Conservation (phyloP, 2,113 vertebrate genomes). For the Ptychochromis oligacanthus region DNA sequence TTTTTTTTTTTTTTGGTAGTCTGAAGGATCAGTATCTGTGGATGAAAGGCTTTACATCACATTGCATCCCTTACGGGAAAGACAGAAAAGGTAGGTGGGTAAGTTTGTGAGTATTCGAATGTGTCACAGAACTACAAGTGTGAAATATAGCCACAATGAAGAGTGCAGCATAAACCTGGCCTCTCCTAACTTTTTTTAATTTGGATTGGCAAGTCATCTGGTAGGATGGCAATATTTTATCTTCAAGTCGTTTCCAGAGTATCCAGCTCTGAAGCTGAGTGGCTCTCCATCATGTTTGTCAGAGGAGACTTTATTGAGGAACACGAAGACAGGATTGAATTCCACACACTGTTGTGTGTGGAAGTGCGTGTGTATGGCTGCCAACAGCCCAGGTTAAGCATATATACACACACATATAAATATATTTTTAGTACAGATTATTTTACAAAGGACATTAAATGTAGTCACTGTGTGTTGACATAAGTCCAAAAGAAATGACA, state of each 20-base stretch:
- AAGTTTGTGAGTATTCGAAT: not conserved
- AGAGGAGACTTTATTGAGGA: constrained; percentile 74
- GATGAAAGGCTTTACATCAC: constrained; percentile 10
- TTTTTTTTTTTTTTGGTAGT: not conserved
- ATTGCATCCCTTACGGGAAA: not conserved
- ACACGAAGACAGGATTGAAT: constrained; percentile 58
- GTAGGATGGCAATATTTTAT: constrained; percentile 72
- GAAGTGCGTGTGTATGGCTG: not conserved
- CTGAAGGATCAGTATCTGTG: not conserved
- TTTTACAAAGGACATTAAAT: too few species aligned
- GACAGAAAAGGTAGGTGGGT: not conserved
- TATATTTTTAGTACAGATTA: too few species aligned
- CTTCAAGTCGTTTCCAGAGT: constrained; percentile 69
- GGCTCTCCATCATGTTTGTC: constrained; percentile 80
- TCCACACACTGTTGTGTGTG: not conserved
- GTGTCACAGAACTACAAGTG: constrained; percentile 27
- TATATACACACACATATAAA: too few species aligned
- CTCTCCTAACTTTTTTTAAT: constrained; percentile 77
- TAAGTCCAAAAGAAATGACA: not conserved
- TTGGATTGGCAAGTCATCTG: constrained; percentile 77
- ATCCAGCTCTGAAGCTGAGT: constrained; percentile 67
- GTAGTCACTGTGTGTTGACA: not conserved
- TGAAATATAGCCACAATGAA: constrained; percentile 70
- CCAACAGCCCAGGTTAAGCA: not conserved
- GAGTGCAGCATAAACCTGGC: constrained; percentile 62